Base-by-base conservation (phyloP, 2,797 vertebrate species). In the Mormyrus proboscirostris region DNA sequence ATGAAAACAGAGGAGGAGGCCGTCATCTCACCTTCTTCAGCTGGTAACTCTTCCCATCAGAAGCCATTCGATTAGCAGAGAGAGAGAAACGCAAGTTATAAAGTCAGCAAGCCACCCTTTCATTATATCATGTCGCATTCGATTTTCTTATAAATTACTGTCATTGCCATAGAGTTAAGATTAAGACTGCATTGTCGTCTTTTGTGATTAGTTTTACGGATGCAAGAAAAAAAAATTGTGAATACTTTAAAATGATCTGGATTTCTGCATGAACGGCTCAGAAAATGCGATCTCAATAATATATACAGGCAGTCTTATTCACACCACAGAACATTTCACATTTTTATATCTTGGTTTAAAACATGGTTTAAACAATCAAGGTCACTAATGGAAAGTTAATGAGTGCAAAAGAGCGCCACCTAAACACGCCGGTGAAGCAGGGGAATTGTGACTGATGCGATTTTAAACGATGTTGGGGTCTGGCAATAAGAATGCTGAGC, bases 11-110 rank as follows among this genome's bases (percentile, higher is more conserved):
- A 91, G 53, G 12, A 76, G 16, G 12, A 14, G 16, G 29, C 9
- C 7, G 14, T 6, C 33, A 4, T 57, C 94, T 94, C 88, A 96
- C 96, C 96, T 94, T 96, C 96, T 93, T 96, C 96, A 82, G 96
- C 95, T 62, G 96, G 96, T 86, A 96, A 90, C 90, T 96, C 96
- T 96, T 93, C 89, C 89, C 49, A 33, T 88, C 10, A 44, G 51
- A 87, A 89, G 51, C 19, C 69, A 89, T 44, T 69, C 16, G 88
- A 69, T 41, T 44, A 89, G 33, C 9, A 62, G 44, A 91, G 8
- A 38, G 10, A 38, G 86, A 91, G 6, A 73, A 88, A 88, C 85
- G 33, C 49, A 89, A 12, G 86, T 9, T 83, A 38, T n/a, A 89
- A 25, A 47, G 4, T 47, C 33, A 83, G 25, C 55, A 73, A 33